phyloP scores from a whole-genome alignment of 2,888 invertebrate genomes.

The Eupithecia subumbrata region DNA sequence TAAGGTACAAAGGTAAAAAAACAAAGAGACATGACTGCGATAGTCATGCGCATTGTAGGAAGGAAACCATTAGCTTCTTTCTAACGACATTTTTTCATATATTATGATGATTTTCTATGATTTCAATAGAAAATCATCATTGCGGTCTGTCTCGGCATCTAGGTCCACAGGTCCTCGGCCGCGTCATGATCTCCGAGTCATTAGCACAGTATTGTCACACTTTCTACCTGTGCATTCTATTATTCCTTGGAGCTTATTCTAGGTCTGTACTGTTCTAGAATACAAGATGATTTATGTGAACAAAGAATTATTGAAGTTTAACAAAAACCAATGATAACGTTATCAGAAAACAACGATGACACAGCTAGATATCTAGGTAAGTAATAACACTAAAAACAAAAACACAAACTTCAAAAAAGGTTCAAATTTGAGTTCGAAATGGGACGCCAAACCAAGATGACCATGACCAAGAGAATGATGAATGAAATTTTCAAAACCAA shows the following conservation, averaged over 20 bases:
- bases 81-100: too few species aligned
- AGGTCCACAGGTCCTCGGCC: conserved; percentile 38
- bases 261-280: background rate
- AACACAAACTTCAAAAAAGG: background rate
- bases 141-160: conserved; percentile 28
- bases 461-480: too few species aligned
- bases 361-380: background rate
- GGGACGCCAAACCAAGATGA: too few species aligned
- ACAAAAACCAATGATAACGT: background rate
- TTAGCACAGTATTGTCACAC: conserved; percentile 28
- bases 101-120: too few species aligned
- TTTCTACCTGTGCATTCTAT: conserved; percentile 26
- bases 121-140: conserved; percentile 10
- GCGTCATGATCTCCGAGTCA: conserved; percentile 37
- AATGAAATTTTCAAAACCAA: too few species aligned
- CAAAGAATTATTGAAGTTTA: background rate
- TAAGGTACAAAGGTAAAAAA: too few species aligned
- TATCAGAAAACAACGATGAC: background rate
- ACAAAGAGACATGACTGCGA: too few species aligned
- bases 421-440: background rate
- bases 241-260: conserved; percentile 12
- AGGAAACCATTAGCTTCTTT: background rate
- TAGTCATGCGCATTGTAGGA: background rate
- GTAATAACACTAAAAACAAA: background rate
- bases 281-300: background rate